phyloP scores from a whole-genome alignment of 2,113 vertebrate species.

The Burhinus bistriatus region DNA sequence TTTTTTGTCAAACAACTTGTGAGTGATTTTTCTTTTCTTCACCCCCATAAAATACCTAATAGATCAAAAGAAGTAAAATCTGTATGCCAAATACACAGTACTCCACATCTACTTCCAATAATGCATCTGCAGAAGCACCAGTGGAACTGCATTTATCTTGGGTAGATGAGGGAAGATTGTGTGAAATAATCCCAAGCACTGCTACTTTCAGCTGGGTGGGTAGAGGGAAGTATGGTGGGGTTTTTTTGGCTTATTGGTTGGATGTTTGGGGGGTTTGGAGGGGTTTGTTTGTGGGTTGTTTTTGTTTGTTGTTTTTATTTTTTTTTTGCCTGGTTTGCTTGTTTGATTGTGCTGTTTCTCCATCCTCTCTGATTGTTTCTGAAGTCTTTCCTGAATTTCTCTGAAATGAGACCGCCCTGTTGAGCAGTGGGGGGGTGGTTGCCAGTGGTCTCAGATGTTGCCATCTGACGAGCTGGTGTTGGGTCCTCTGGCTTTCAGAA shows the following conservation, averaged over 20 bases:
- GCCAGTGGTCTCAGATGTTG: neutral
- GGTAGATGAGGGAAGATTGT: neutral
- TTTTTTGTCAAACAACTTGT: neutral
- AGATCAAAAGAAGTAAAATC: neutral
- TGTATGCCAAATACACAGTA: neutral
- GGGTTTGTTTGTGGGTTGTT: neutral
- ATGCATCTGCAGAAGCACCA: neutral
- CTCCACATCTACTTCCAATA: neutral
- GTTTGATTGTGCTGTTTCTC: neutral
- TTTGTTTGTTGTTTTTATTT: neutral
- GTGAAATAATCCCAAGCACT: neutral
- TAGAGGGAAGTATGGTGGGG: fast-evolving
- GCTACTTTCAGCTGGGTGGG: neutral
- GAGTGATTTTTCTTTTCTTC: constrained; percentile 26
- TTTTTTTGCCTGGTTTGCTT: neutral
- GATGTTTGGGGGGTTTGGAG: neutral
- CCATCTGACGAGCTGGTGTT: neutral
- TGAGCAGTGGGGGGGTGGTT: neutral
- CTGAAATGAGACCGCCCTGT: neutral
- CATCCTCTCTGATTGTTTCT: neutral
- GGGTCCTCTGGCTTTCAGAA: neutral
- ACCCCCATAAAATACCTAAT: neutral
- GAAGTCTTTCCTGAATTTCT: neutral
- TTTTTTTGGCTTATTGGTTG: neutral
- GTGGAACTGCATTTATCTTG: neutral